Percentiles rank a stretch among this genome's conserved stretches.
These are phyloP conservation scores for Adelges cooleyi DNA, from an alignment of 1,140 invertebrate genomes.

Conservation along the genomic window DNA sequence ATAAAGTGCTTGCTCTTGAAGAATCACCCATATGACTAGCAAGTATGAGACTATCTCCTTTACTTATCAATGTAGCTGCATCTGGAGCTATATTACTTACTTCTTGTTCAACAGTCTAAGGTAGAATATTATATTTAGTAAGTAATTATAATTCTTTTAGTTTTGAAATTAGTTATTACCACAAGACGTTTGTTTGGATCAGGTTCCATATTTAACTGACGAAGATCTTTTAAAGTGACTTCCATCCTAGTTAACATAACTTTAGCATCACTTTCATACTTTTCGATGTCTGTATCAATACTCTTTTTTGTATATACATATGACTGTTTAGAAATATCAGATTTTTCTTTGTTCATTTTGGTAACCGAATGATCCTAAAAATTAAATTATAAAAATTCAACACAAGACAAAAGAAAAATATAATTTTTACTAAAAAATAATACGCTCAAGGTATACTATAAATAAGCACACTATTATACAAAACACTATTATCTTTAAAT, in stretches of 20 bases:
- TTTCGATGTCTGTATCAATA: conserved; percentile 33
- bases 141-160: no score
- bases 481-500: no score
- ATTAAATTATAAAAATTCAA: no score
- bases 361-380: no score
- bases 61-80: conserved; percentile 63
- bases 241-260: conserved; percentile 6
- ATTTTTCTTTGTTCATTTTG: no score
- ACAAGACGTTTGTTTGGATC: conserved; percentile 22
- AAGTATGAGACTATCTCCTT: conserved; percentile 55
- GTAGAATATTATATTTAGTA: no score
- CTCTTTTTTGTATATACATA: conserved; percentile 24
- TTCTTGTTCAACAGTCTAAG: conserved; percentile 50
- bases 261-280: conserved; percentile 33
- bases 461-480: no score
- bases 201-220: conserved; percentile 15
- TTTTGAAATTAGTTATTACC: background rate
- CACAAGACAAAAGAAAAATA: no score
- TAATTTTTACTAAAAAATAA: no score
- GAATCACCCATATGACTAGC: conserved; percentile 48
- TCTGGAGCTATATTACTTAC: conserved; percentile 57
- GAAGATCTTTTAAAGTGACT: conserved; percentile 10
- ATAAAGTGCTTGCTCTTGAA: conserved; percentile 45
- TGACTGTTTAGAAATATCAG: background rate
- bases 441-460: no score